Evolutionary conservation across 2,797 vertebrate genomes (phyloP).

Genomic region (Onychomys leucogaster): DNA sequence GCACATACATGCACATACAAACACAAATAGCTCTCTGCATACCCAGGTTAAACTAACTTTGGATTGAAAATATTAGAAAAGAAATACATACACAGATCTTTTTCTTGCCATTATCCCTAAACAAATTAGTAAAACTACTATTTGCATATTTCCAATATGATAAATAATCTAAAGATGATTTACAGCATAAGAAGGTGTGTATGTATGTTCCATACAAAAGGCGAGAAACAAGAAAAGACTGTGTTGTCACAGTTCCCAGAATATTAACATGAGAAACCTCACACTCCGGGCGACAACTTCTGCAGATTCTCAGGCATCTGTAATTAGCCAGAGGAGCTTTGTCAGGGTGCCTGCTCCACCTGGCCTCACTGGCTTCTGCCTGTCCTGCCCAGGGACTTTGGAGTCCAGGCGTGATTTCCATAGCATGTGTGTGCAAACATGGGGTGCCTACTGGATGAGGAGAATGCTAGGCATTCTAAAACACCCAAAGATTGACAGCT

Average conservation of each 20-base stretch:
- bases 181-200: neutral
- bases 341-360: neutral
- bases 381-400: neutral
- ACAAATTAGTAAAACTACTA: neutral
- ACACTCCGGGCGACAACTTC: neutral
- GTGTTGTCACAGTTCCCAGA: conserved; percentile 1
- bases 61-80: neutral
- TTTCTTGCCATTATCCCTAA: neutral
- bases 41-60: neutral
- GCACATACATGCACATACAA: neutral
- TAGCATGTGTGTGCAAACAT: neutral
- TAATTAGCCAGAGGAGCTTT: neutral
- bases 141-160: neutral
- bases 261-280: conserved; percentile 16
- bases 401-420: neutral
- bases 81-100: neutral
- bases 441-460: neutral
- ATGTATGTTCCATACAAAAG: neutral
- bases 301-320: neutral
- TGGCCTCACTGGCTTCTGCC: neutral
- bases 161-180: neutral
- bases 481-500: neutral
- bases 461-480: conserved; percentile 10
- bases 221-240: neutral
- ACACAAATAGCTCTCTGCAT: neutral